Evolutionary conservation across 2,797 vertebrate species (phyloP), one percentile per base, ranked within the genome.

Genomic region (Zenarchopterus dispar): DNA sequence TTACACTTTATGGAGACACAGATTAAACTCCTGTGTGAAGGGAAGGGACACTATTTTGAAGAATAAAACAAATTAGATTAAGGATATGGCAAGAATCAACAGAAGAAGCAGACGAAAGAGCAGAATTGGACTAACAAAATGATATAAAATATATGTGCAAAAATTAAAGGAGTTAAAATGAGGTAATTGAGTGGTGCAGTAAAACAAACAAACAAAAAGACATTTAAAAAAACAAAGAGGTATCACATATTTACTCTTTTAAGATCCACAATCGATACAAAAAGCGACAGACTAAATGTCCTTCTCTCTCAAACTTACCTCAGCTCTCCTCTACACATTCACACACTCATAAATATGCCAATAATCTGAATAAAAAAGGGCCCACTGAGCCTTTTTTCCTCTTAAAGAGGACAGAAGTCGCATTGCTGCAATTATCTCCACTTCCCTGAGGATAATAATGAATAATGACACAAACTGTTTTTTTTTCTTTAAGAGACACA

Each of bases 351-450:
- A 60, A 6, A 56, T 54, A 56, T 16, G 9, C 7, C 64, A 69
- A 62, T 65, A 79, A 82, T 68, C 24, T 15, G 54, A 57, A 54
- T 15, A 8, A 16, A 42, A 78, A 59, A 17, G 7, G 53, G 63
- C 78, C 70, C 79, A 0, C 6, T 16, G 11, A 78, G 68, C 65
- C n/a, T 1, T 36, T 83, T 68, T 65, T 72, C 73, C 62, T 71
- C 55, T 81, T 73, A 70, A 80, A 85, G 45, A 62, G 78, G 68
- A 80, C 67, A 78, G 62, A 82, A 83, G 81, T 80, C 76, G 81
- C 83, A 87, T 76, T 60, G 56, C 36, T 55, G 81, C 74, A 28
- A 84, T 84, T 82, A 82, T 85, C 82, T 81, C 49, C 43, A 58
- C 57, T 39, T 76, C 68, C 87, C 85, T 9, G 21, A 64, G 74